phyloP scores from a whole-genome alignment of 2,797 vertebrate species.

The Danionella dracula region DNA sequence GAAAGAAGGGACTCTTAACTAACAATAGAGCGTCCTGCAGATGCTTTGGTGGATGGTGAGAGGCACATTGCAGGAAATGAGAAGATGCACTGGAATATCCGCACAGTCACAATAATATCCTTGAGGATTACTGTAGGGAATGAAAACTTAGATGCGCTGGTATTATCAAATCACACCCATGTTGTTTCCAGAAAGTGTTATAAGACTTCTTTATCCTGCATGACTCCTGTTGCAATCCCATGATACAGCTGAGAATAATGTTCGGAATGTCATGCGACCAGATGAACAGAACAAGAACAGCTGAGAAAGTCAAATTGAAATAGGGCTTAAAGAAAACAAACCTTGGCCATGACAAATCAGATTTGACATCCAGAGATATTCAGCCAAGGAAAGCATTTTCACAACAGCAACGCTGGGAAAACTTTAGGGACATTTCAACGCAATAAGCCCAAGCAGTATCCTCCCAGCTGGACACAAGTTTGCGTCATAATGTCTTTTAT shows the following conservation, averaged over 20 bases:
- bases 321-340: background rate
- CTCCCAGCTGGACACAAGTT: background rate
- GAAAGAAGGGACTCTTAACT: background rate
- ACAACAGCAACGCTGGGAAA: background rate
- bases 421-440: background rate
- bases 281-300: background rate
- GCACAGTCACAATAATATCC: conserved; percentile 18
- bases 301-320: background rate
- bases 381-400: background rate
- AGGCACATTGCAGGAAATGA: conserved; percentile 23
- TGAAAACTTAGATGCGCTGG: background rate
- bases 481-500: background rate
- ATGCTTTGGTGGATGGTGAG: background rate
- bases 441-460: background rate
- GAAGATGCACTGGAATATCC: conserved; percentile 24
- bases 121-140: background rate
- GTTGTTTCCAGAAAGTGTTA: conserved; percentile 7
- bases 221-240: conserved; percentile 1
- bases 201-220: conserved; percentile 10
- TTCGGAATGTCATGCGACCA: background rate
- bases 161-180: background rate
- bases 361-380: conserved; percentile 1
- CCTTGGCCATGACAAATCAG: conserved; percentile 10
- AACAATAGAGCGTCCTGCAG: conserved; percentile 12
- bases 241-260: background rate